Percentiles rank a stretch among this genome's conserved stretches.
Conservation (phyloP, 2,797 vertebrate species). For the Urocyon cinereoargenteus region DNA sequence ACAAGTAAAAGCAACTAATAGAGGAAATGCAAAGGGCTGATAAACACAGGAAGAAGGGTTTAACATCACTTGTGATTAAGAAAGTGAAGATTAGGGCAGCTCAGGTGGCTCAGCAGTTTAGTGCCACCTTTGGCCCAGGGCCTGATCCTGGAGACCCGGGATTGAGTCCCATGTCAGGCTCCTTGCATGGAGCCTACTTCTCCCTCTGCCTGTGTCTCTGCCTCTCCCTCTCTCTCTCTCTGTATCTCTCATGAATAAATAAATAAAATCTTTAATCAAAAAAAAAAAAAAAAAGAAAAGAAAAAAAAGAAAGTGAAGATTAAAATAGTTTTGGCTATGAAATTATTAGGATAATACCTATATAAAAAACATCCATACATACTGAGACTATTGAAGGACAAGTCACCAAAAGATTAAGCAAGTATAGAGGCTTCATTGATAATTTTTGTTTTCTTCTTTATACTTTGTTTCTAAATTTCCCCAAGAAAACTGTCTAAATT, state of each 20-base stretch:
- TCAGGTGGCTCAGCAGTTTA: no score
- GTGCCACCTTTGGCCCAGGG: no score
- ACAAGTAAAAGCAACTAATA: neutral
- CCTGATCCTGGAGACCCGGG: no score
- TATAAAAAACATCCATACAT: neutral
- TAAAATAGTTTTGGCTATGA: conserved; percentile 9
- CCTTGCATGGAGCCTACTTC: no score
- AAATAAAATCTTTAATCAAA: no score
- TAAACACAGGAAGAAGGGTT: neutral
- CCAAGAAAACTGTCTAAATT: neutral
- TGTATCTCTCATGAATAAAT: no score
- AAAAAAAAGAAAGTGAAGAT: neutral
- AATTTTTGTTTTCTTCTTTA: conserved; percentile 9
- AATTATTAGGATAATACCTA: neutral
- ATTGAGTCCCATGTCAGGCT: no score
- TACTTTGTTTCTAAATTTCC: neutral
- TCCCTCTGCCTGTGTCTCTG: no score
- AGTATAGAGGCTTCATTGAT: neutral
- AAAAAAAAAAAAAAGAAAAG: no score
- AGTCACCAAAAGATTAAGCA: neutral
- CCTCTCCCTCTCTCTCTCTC: no score
- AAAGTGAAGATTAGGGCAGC: neutral
- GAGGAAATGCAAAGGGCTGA: neutral
- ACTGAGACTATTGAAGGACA: neutral
- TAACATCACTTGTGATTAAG: neutral